Conservation (phyloP, 2,797 vertebrate genomes). For the Gadopsis bispinosus region DNA sequence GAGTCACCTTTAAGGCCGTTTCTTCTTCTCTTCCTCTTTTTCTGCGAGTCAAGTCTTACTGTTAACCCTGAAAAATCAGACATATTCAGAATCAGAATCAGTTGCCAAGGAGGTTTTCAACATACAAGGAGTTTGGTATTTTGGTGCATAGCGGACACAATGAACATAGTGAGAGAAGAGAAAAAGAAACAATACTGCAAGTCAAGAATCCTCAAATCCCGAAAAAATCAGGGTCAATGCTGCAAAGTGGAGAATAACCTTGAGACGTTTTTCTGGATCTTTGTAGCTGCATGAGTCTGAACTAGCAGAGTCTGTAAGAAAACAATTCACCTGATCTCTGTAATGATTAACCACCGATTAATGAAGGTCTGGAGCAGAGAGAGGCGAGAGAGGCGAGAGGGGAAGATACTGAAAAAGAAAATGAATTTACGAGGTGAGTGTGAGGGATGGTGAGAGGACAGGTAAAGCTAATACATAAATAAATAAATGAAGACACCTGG, state of each 20-base stretch:
- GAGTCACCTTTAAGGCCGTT: neutral
- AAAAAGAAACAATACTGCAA: too few relatives aligned
- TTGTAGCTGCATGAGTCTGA: neutral
- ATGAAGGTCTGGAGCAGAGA: neutral
- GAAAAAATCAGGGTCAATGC: too few relatives aligned
- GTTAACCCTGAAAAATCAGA: neutral
- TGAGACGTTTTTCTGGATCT: too few relatives aligned
- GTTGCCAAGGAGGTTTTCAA: too few relatives aligned
- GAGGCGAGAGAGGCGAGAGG: neutral
- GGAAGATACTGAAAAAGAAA: neutral
- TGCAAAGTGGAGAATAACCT: too few relatives aligned
- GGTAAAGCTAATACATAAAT: neutral
- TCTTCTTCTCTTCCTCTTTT: neutral
- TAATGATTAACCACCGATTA: constrained; percentile 66
- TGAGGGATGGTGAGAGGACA: neutral
- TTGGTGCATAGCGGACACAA: too few relatives aligned
- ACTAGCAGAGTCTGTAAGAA: neutral
- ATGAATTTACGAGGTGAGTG: neutral
- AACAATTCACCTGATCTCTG: constrained; percentile 17
- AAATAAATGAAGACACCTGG: neutral
- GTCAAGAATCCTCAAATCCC: too few relatives aligned
- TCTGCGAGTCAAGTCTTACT: neutral
- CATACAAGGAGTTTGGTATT: too few relatives aligned
- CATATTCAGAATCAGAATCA: neutral
- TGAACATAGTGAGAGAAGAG: too few relatives aligned